Evolutionary conservation across 2,797 vertebrate species (phyloP), one percentile per base, ranked within the genome.

Genomic region (Acanthiza pusilla): DNA sequence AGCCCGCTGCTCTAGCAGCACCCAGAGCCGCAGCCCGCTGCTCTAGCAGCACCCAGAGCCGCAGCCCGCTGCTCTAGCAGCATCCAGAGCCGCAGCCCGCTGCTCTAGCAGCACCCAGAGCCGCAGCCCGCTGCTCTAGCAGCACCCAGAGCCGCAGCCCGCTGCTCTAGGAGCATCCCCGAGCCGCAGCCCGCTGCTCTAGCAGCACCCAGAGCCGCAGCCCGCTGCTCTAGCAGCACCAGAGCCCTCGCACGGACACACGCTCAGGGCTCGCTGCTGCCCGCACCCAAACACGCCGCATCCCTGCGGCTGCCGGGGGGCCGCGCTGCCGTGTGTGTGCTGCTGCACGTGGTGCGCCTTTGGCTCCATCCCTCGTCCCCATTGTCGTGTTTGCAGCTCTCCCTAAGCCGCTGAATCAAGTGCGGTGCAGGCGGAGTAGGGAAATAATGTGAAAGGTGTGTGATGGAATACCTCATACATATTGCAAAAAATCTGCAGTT

Each of bases 361-460:
- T 7, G 81, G 68, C 62, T 79, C 16, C 50, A 62, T 36, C 78
- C 43, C 82, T 19, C 54, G 1, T 2, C 63, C 63, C 4, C 1
- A 0, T 17, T 2, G 6, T 23, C 10, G 0, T 1, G n/a, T 5
- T 2, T 29, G n/a, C 54, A 3, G 58, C 40, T 40, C 36, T 66
- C 29, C 68, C 40, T 10, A 2, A 7, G 50, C 27, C 76, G 0
- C 67, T 4, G 7, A 67, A 13, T 3, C 7, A 6, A 63, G 38
- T 0, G 65, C 0, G 13, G 10, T 21, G 60, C 51, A 26, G 50
- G 26, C 5, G 1, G 29, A 34, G 14, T 2, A 21, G 22, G 45
- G 61, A 53, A 70, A 25, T 9, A 47, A n/a, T 3, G 13, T 3
- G 51, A 74, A 20, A 29, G 4, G 18, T 5, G 16, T 3, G 30